Conservation (phyloP, 2,797 vertebrate species). For the Anguilla marmorata region DNA sequence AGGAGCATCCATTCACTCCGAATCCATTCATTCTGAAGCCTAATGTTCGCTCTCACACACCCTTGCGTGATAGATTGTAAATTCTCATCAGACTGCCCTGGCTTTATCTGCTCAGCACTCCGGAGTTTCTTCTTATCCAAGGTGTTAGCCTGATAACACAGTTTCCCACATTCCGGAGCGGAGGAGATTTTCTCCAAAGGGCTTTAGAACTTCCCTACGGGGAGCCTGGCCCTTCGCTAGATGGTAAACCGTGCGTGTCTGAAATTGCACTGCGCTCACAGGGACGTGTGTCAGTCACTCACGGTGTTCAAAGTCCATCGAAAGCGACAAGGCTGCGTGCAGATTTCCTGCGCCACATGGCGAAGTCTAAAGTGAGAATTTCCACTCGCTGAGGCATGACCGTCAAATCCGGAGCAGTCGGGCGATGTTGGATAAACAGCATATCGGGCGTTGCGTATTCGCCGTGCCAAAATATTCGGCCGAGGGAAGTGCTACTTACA, state of each 20-base stretch:
- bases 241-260: background rate
- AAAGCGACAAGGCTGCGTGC: background rate
- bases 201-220: background rate
- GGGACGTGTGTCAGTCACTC: background rate
- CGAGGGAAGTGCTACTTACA: too few relatives aligned
- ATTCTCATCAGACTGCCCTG: background rate
- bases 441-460: background rate
- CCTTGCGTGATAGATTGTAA: background rate
- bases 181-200: background rate
- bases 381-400: background rate
- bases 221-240: background rate
- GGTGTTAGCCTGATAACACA: constrained; percentile 2
- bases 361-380: background rate
- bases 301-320: background rate
- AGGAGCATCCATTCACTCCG: background rate
- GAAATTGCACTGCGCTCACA: background rate
- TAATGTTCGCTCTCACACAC: background rate
- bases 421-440: background rate
- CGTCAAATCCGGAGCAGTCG: background rate
- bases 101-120: background rate
- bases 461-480: background rate
- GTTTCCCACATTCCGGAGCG: background rate
- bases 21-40: background rate
- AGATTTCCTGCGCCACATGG: background rate
- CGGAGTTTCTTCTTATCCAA: background rate